Evolutionary conservation across 2,888 invertebrate genomes (phyloP).

Genomic region (Gymnosoma rotundatum): DNA sequence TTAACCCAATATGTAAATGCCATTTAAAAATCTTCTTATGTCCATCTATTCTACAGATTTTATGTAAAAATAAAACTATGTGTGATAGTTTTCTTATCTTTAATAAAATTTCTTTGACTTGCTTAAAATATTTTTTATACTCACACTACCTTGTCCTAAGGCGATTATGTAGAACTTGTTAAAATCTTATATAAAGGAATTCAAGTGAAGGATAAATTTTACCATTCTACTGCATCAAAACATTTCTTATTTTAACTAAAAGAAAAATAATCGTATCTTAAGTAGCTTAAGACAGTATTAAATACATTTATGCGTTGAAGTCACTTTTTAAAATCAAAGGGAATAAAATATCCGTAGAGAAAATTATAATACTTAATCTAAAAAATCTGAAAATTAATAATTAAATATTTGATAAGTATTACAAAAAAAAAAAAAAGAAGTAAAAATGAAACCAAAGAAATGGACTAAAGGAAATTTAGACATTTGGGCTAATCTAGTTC

Average conservation of each 20-base stretch:
- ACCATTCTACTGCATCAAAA: constrained; percentile 17
- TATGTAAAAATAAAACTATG: not conserved
- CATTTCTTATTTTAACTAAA: constrained; percentile 7
- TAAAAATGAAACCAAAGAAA: no score
- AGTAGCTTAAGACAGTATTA: constrained; percentile 37
- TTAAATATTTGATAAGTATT: no score
- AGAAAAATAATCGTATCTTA: constrained; percentile 26
- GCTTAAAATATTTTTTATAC: not conserved
- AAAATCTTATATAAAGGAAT: constrained; percentile 45
- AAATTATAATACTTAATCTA: no score
- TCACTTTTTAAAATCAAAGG: not conserved
- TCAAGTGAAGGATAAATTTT: constrained; percentile 29
- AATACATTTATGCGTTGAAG: not conserved
- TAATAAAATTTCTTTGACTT: not conserved
- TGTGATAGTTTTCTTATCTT: constrained; percentile 16
- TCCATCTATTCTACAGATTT: constrained; percentile 46
- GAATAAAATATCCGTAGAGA: no score
- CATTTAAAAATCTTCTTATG: constrained; percentile 63
- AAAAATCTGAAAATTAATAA: no score
- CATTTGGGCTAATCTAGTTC: no score
- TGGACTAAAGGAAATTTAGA: no score
- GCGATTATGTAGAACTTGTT: constrained; percentile 37
- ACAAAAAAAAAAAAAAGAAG: no score
- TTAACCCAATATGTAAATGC: constrained; percentile 20
- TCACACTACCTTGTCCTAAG: constrained; percentile 18